Base-by-base conservation (phyloP, 2,888 invertebrate genomes). In the Nipponacmea schrenckii region DNA sequence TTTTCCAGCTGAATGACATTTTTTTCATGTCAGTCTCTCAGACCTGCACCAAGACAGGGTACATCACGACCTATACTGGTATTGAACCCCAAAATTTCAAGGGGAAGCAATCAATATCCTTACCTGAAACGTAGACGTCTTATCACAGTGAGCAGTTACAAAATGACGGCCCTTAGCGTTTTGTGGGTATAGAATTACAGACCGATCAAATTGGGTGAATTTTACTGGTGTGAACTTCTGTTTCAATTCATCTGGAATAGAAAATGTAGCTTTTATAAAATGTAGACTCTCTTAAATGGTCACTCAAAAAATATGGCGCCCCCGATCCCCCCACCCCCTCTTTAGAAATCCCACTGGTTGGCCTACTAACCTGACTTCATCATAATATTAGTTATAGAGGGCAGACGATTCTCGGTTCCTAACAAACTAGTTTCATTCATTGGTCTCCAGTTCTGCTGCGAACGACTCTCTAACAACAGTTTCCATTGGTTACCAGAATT, bases 401-500 rank as follows among this genome's bases (percentile, higher is more conserved):
- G 56, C 12, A 56, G 24, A 24, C 56, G 20, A 12, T 15, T 56
- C 20, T 56, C 56, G 12, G 56, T 10, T 56, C 56, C 56, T 10
- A 56, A 24, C 14, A 24, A 10, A 56, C 56, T 56, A 5, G 24
- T 24, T 24, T 56, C 56, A 56, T 56, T 56, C 24, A 56, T 24
- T 56, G 56, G 56, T 56, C 15, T 68, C 39, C 26, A 69, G 20
- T 24, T 56, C 24, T 56, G 56, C 14, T 20, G 56, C 24, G 93
- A 92, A 84, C 95, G 94, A 50, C 79, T 80, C 86, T 96, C 96
- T 70, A 96, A 89, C 45, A 95, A 89, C 72, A 96, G 89, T 79
- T 94, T 93, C 93, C 94, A 96, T 85, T 96, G 96, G 77, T 93
- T 93, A 50, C 93, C 93, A 77, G 92, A 91, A 48, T 91, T 91